A percentile compares a stretch with the other conserved stretches of the same genome.
Evolutionary conservation across 2,888 invertebrate genomes (phyloP).

Genomic region (Deilephila porcellus): DNA sequence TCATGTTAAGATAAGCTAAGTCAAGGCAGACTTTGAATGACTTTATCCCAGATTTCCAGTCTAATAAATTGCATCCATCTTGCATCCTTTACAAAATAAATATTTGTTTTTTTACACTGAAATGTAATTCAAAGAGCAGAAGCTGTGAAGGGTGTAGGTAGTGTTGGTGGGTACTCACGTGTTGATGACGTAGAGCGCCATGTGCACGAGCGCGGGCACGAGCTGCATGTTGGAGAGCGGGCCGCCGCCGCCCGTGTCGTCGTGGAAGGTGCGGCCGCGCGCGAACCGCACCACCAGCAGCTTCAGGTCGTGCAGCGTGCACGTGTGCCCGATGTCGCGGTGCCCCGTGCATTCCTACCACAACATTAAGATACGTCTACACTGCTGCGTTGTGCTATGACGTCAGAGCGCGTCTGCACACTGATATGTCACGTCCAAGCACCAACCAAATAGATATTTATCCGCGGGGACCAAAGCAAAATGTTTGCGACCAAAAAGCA

Average conservation of each 20-base stretch:
- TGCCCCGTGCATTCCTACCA: constrained; percentile 87
- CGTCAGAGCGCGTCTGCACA: neutral
- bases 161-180: constrained; percentile 84
- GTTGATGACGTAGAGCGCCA: constrained; percentile 96
- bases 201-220: constrained; percentile 96
- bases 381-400: neutral
- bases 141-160: no score
- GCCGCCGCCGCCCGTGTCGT: constrained; percentile 98
- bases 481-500: no score
- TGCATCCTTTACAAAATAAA: no score
- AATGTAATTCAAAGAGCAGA: no score
- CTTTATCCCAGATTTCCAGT: no score
- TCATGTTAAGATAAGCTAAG: no score
- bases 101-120: no score
- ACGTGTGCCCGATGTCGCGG: constrained; percentile 91
- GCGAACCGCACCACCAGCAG: constrained; percentile 94
- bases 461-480: no score
- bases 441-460: neutral
- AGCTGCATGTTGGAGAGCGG: constrained; percentile 99
- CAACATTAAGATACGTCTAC: neutral
- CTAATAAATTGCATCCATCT: no score
- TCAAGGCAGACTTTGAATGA: no score
- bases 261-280: constrained; percentile 97
- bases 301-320: constrained; percentile 97
- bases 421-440: neutral